Evolutionary conservation across 2,888 invertebrate genomes (phyloP), one percentile per base, ranked within the genome.

Genomic region (Rhagonycha lutea): DNA sequence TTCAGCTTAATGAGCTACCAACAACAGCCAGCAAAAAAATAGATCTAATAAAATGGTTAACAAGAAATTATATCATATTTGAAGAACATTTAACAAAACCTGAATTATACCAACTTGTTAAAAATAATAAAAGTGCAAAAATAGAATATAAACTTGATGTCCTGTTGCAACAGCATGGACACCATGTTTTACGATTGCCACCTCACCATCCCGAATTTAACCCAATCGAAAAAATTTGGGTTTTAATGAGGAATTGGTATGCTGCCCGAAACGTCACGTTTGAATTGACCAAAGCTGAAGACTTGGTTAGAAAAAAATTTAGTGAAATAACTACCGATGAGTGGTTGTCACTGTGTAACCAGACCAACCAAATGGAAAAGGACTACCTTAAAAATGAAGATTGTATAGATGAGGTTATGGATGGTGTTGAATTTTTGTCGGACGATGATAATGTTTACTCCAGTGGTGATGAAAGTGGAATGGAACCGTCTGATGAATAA

Each of bases 201-300:
- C 76, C 76, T 7, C 73, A 18, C 18, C 18, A 18, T 18, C 18
- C 18, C 1, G 76, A 70, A 5, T 26, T 78, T 0, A 78, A 79
- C 60, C 77, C 74, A 10, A 75, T 77, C 28, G 79, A 79, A 28
- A 29, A 69, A 18, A 72, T 77, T 29, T 75, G 79, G 75, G 63
- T 73, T 9, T 28, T 69, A n/a, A 62, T 79, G 63, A 79, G 77
- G 69, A 14, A 75, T 62, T 73, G 77, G 24, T 70, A 77, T 14
- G 73, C 70, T 28, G 12, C n/a, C 8, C 68, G 47, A n/a, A 79
- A 79, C 65, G 67, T 23, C 12, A 68, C 67, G 12, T 72, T 68
- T 18, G 67, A 24, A 47, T 29, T 72, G 24, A 14, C 0, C 3
- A 69, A 73, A 47, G 73, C 70, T 10, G 69, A 73, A 47, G 26